These are phyloP conservation scores for Chrysodeixis includens DNA, from an alignment of 2,888 invertebrate species.

Conservation along the genomic window DNA sequence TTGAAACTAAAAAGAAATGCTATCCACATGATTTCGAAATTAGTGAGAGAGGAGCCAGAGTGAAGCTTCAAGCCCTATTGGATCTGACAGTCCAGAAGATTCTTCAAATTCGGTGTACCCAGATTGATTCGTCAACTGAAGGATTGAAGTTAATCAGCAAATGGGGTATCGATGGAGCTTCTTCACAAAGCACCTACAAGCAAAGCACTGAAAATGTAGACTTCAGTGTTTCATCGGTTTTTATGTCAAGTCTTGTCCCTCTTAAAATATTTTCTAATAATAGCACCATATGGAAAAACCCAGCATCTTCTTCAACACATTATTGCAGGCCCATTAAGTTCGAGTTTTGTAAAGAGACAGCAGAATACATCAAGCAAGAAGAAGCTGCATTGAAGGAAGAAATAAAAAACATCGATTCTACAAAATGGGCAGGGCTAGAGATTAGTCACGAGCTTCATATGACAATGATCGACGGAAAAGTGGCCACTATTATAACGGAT, in stretches of 20 bases:
- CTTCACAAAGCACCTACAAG: constrained; percentile 11
- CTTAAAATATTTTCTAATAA: constrained; percentile 9
- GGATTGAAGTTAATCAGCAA: constrained; percentile 16
- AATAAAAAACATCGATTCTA: neutral
- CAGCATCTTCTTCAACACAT: neutral
- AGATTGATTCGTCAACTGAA: constrained; percentile 7
- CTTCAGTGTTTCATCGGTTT: constrained; percentile 9
- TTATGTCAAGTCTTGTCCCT: constrained; percentile 13
- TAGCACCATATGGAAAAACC: constrained; percentile 6
- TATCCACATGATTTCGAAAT: constrained; percentile 7
- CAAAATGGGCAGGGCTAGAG: constrained; percentile 2
- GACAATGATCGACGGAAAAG: constrained; percentile 3
- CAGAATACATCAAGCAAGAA: constrained; percentile 1
- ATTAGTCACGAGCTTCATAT: constrained; percentile 10
- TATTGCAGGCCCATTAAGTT: constrained; percentile 7
- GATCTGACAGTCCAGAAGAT: constrained; percentile 12
- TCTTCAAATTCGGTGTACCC: neutral
- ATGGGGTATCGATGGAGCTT: constrained; percentile 21
- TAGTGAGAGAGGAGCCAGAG: constrained; percentile 8
- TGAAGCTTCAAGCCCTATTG: constrained; percentile 14
- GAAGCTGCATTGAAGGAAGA: neutral
- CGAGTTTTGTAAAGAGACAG: constrained; percentile 6
- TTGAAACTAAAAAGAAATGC: constrained; percentile 10
- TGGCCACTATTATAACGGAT: neutral
- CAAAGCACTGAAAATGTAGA: constrained; percentile 9